Conservation (phyloP, 2,797 vertebrate species). For the Cetoscarus ocellatus region DNA sequence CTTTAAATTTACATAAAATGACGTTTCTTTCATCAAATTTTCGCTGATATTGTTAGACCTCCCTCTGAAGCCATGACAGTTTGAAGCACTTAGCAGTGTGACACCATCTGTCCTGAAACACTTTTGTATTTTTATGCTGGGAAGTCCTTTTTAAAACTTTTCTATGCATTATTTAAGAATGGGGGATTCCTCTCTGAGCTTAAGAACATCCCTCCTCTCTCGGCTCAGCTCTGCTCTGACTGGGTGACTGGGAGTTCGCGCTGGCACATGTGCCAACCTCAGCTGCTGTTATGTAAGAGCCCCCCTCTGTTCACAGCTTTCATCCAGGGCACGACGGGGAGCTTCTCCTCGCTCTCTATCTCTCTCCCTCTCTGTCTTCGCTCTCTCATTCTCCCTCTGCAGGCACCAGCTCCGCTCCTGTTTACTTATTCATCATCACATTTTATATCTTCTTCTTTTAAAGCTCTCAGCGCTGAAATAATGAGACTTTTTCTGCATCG, state of each 20-base stretch:
- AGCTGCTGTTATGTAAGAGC: conserved; percentile 68
- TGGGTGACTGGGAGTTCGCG: conserved; percentile 34
- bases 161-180: conserved; percentile 31
- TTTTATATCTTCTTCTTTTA: conserved; percentile 55
- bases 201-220: neutral
- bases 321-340: conserved; percentile 43
- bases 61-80: neutral
- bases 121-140: neutral
- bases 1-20: neutral
- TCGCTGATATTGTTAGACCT: neutral
- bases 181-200: conserved; percentile 32
- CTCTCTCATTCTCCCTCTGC: neutral
- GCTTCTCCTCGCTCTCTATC: conserved; percentile 20
- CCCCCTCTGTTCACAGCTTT: conserved; percentile 17
- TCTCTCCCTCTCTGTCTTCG: neutral
- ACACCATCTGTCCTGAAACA: neutral
- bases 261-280: conserved; percentile 42
- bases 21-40: neutral
- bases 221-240: neutral
- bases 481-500: conserved; percentile 9
- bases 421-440: conserved; percentile 65
- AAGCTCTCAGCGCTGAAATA: conserved; percentile 35
- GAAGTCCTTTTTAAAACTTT: neutral
- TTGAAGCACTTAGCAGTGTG: neutral
- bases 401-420: conserved; percentile 24